Evolutionary conservation across 2,113 vertebrate genomes (phyloP).

Genomic region (Atlantisia rogersi): DNA sequence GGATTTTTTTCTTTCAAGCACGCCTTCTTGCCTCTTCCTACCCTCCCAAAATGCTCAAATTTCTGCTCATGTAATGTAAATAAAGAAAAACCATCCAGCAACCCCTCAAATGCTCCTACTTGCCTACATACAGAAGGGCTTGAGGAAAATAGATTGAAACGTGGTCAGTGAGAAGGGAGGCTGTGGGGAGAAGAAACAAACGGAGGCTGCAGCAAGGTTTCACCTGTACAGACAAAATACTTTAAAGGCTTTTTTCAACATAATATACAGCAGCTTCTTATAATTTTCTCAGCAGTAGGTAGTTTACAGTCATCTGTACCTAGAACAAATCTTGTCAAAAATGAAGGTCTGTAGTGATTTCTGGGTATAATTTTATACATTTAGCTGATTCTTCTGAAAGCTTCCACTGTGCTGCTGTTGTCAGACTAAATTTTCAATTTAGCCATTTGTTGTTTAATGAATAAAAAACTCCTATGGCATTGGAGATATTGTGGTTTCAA

Average conservation of each 20-base stretch:
- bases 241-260: constrained; percentile 50
- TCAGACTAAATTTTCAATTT: constrained; percentile 73
- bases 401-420: constrained; percentile 55
- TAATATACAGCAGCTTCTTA: constrained; percentile 63
- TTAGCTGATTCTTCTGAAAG: constrained; percentile 72
- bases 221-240: neutral
- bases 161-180: constrained; percentile 27
- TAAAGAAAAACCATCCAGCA: constrained; percentile 33
- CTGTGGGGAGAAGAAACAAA: neutral
- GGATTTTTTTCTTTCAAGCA: constrained; percentile 20
- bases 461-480: constrained; percentile 66
- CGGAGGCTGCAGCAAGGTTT: constrained; percentile 4
- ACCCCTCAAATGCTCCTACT: constrained; percentile 30
- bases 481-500: constrained; percentile 56
- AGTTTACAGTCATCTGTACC: constrained; percentile 64
- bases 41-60: neutral
- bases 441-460: constrained; percentile 68
- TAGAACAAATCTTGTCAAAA: constrained; percentile 70
- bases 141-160: neutral
- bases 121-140: neutral
- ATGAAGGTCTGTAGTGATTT: constrained; percentile 64
- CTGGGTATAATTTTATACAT: constrained; percentile 70
- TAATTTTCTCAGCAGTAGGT: constrained; percentile 65
- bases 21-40: neutral
- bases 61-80: constrained; percentile 53